A percentile compares a stretch with the other conserved stretches of the same genome.
These are phyloP conservation scores for Ptychadena robeensis DNA, from an alignment of 2,797 vertebrate species.

Conservation along the genomic window DNA sequence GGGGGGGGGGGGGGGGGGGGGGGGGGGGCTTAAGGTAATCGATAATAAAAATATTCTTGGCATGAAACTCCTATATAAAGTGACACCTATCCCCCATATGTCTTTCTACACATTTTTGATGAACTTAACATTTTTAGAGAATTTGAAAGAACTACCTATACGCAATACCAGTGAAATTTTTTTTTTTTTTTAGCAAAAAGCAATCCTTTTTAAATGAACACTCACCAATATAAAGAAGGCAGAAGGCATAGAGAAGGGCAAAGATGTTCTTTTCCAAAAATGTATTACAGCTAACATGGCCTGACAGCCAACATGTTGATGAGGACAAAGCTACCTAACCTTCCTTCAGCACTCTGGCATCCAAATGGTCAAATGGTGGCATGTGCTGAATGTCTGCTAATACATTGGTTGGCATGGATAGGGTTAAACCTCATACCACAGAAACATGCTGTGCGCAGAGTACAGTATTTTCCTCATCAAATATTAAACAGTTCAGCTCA, in stretches of 20 bases:
- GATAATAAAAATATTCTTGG: too few relatives aligned
- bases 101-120: not conserved
- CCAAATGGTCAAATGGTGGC: not conserved
- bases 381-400: not conserved
- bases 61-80: too few relatives aligned
- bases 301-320: not conserved
- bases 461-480: slow-evolving; percentile 59
- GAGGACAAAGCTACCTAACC: not conserved
- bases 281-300: not conserved
- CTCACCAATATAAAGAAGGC: not conserved
- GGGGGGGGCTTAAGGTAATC: too few relatives aligned
- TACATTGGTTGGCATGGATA: not conserved
- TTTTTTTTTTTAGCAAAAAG: not conserved
- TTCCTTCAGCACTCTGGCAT: not conserved
- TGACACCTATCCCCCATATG: not conserved
- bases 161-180: not conserved
- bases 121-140: too few relatives aligned
- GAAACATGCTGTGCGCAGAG: slow-evolving; percentile 46
- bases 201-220: not conserved
- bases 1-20: too few relatives aligned
- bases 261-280: not conserved
- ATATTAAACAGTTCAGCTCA: slow-evolving; percentile 47
- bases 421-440: slow-evolving; percentile 54
- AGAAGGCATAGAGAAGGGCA: not conserved
- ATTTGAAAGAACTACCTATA: not conserved